A percentile compares a stretch with the other conserved stretches of the same genome.
These are phyloP conservation scores for Crotalus horridus DNA, from an alignment of 2,113 vertebrate species.

Conservation along the genomic window DNA sequence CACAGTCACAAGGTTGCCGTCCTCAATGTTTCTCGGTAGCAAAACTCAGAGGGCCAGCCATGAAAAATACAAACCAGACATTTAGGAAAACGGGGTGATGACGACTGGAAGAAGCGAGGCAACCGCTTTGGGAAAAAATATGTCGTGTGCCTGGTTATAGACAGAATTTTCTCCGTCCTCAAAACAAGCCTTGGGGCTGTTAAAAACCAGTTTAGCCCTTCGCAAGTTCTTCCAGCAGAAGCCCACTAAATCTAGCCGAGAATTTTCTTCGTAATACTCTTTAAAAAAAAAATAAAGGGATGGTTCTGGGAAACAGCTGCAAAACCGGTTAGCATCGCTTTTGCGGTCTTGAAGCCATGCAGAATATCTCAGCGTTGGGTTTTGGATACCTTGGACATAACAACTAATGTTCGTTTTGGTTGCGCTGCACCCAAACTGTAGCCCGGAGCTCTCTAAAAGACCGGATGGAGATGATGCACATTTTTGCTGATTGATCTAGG, in stretches of 20 bases:
- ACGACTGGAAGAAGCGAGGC: not conserved
- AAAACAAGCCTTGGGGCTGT: too few relatives aligned
- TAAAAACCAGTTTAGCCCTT: not conserved
- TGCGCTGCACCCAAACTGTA: not conserved
- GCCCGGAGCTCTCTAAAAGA: not conserved
- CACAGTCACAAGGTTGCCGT: slow-evolving; percentile 57
- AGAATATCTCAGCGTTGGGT: not conserved
- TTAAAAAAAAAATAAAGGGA: not conserved
- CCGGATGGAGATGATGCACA: not conserved
- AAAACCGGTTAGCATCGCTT: not conserved
- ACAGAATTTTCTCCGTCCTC: not conserved
- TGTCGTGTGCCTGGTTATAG: not conserved
- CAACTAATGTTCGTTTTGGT: accelerated
- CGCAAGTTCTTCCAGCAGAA: not conserved
- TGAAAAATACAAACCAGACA: not conserved
- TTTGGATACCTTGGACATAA: not conserved
- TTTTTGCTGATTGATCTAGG: not conserved
- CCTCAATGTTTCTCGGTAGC: not conserved
- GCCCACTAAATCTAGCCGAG: not conserved
- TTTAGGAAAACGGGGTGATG: not conserved
- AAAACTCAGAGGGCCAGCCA: slow-evolving; percentile 26
- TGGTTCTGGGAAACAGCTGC: not conserved
- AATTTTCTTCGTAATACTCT: not conserved
- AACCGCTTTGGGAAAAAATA: not conserved
- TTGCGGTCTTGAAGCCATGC: not conserved